These are phyloP conservation scores for Potamarius usumacintae DNA, from an alignment of 2,113 vertebrate species.

Conservation along the genomic window DNA sequence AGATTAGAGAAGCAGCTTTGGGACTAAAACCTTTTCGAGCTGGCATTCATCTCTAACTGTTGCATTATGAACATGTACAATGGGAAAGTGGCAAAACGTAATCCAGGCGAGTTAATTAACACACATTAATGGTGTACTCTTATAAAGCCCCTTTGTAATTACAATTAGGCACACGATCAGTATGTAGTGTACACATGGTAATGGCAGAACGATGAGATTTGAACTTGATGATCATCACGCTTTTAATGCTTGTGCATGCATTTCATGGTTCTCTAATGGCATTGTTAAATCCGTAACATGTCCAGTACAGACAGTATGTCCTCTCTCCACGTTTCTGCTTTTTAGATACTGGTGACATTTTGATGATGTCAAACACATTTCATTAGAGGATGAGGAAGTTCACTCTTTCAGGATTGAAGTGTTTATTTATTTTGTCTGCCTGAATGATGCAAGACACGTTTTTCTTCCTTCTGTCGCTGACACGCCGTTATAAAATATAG, in stretches of 20 bases:
- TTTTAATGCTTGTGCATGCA: not conserved
- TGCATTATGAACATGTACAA: not conserved
- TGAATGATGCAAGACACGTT: not conserved
- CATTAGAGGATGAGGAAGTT: not conserved
- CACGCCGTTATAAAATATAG: not conserved
- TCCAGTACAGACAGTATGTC: not conserved
- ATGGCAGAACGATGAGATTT: not conserved
- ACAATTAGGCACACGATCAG: not conserved
- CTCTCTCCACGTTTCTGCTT: not conserved
- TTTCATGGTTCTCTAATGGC: not conserved
- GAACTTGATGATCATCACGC: not conserved
- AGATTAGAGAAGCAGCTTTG: too few relatives aligned
- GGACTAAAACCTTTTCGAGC: too few relatives aligned
- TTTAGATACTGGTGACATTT: constrained; percentile 26
- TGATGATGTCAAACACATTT: not conserved
- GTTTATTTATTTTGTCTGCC: not conserved
- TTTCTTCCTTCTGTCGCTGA: not conserved
- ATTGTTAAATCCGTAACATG: not conserved
- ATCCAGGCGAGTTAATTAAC: not conserved
- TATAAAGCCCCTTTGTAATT: not conserved
- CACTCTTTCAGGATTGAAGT: too few relatives aligned
- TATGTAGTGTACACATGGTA: not conserved
- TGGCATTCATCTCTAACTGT: not conserved
- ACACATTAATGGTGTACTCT: not conserved
- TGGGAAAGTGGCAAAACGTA: not conserved